Conservation (phyloP, 2,113 vertebrate species). For the Seriola quinqueradiata region DNA sequence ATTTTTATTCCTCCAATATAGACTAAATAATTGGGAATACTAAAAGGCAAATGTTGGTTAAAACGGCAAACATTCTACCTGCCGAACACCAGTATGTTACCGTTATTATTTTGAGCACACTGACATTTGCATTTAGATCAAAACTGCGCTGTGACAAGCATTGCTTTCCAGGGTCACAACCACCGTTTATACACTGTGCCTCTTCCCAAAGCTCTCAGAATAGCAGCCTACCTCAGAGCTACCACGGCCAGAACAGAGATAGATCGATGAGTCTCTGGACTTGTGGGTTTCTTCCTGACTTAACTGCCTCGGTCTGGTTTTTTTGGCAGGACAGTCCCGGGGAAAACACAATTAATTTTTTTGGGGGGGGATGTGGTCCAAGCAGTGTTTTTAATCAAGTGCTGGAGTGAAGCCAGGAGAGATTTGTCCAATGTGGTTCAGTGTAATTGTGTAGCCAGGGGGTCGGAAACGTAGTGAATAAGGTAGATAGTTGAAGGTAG, state of each 20-base stretch:
- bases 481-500: conserved; percentile 11
- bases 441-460: conserved; percentile 57
- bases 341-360: too few species aligned
- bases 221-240: conserved; percentile 19
- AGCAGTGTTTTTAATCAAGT: conserved; percentile 72
- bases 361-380: conserved; percentile 27
- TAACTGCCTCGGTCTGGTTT: conserved; percentile 9
- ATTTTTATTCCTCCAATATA: too few species aligned
- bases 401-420: conserved; percentile 59
- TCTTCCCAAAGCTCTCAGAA: conserved; percentile 47
- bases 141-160: neutral
- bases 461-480: conserved; percentile 38
- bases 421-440: conserved; percentile 46
- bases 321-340: too few species aligned
- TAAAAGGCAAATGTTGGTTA: neutral
- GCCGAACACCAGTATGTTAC: neutral
- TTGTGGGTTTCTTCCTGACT: conserved; percentile 18
- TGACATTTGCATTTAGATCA: neutral
- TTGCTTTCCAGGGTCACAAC: conserved; percentile 20
- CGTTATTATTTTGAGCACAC: neutral
- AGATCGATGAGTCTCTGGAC: conserved; percentile 13
- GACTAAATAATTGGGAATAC: too few species aligned
- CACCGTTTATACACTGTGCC: conserved; percentile 20
- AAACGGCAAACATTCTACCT: neutral
- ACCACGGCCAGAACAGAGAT: conserved; percentile 19